Evolutionary conservation across 2,113 vertebrate species (phyloP).

Genomic region (Setophaga coronata): DNA sequence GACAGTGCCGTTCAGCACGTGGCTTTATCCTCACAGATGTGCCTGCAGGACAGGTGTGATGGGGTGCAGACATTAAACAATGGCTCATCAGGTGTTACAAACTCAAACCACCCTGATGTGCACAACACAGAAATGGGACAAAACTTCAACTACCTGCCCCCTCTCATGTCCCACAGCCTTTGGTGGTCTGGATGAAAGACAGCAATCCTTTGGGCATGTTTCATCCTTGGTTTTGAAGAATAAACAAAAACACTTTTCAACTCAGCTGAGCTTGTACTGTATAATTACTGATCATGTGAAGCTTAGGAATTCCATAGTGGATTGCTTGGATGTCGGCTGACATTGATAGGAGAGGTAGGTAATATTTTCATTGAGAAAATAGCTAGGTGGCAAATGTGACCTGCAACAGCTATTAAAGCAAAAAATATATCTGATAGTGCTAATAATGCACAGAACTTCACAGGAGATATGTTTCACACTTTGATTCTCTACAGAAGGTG

Average conservation of each 20-base stretch:
- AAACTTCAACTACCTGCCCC: background rate
- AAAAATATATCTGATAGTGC: background rate
- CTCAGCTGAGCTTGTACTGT: background rate
- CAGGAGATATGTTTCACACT: background rate
- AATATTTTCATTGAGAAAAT: background rate
- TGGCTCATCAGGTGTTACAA: background rate
- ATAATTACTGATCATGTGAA: background rate
- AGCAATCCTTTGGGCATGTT: background rate
- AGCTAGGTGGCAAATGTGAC: background rate
- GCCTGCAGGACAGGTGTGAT: background rate
- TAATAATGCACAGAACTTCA: background rate
- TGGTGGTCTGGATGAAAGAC: background rate
- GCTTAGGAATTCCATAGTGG: background rate
- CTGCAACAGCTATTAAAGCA: background rate
- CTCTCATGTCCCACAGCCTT: background rate
- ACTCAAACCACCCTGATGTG: background rate
- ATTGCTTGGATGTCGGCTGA: background rate
- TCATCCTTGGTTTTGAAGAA: background rate
- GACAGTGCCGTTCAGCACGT: accelerated
- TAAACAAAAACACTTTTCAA: background rate
- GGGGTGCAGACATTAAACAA: background rate
- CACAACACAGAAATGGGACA: background rate
- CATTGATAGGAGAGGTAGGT: accelerated
- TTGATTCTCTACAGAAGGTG: background rate
- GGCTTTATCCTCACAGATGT: background rate